Percentiles rank a stretch among this genome's conserved stretches.
These are phyloP conservation scores for Sipha maydis DNA, from an alignment of 2,888 invertebrate genomes.

Conservation along the genomic window DNA sequence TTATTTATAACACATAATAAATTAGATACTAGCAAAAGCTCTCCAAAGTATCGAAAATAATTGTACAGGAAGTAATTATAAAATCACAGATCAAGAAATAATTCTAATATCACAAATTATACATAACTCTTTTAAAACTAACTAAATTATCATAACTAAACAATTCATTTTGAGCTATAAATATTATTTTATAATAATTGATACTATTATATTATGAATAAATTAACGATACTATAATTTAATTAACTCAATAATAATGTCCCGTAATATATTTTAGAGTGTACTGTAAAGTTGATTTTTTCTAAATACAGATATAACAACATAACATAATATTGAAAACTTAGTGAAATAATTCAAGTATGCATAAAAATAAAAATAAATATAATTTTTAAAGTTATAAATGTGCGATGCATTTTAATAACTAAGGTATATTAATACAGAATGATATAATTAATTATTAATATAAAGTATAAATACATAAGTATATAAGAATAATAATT, in stretches of 20 bases:
- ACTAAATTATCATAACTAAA: slow-evolving; percentile 32
- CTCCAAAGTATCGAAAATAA: slow-evolving; percentile 43
- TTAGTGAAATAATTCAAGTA: background rate
- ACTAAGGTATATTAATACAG: background rate
- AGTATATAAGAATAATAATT: background rate
- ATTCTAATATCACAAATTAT: slow-evolving; percentile 61
- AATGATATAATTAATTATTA: background rate
- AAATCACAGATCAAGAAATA: slow-evolving; percentile 61
- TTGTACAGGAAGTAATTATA: slow-evolving; percentile 40
- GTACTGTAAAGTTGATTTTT: background rate
- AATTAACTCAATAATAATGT: slow-evolving; percentile 18
- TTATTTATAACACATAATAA: slow-evolving; percentile 24
- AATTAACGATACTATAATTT: background rate
- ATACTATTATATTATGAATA: background rate
- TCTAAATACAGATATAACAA: background rate
- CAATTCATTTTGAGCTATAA: slow-evolving; percentile 52
- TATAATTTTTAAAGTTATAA: background rate
- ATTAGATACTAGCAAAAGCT: slow-evolving; percentile 33
- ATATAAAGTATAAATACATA: background rate
- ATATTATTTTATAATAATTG: background rate
- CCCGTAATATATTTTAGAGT: background rate
- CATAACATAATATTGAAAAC: background rate
- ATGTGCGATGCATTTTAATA: slow-evolving; percentile 19
- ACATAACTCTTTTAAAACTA: slow-evolving; percentile 38
- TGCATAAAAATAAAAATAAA: background rate